Evolutionary conservation across 2,113 vertebrate genomes (phyloP), one percentile per base, ranked within the genome.

Genomic region (Rhagologus leucostigma): DNA sequence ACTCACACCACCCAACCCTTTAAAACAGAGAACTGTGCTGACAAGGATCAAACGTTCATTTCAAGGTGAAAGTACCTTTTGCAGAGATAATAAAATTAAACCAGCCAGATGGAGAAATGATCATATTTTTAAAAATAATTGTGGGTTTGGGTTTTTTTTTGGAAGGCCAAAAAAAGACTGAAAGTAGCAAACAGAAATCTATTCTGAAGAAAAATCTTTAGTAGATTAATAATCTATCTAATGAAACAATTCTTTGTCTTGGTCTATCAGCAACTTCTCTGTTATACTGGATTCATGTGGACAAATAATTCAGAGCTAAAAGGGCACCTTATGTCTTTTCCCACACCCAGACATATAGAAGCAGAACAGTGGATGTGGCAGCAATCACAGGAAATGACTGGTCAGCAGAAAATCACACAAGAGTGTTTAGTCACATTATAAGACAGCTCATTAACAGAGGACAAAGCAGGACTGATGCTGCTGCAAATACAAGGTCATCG

Each of bases 371-470:
- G 56, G 37, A 63, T 92, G 67, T 78, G 65, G 67, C 77, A 93
- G 65, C 68, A 91, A 74, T 86, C 87, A 68, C 4, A 0, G 62
- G 37, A 95, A 94, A 87, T 52, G 80, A 63, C 24, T 85, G 52
- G 65, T 92, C 87, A 90, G 87, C 95, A 95, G 74, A 95, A 97
- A 93, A 91, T 86, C 70, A 69, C 67, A 65, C 75, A 75, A n/a
- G 57, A 56, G 13, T 46, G 44, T 91, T 85, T 70, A 85, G 78
- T 71, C 94, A 89, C 71, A 23, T 50, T 84, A 17, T 62, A 73
- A 93, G 95, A 74, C 75, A 96, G 74, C 60, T 97, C 89, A 93
- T 93, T 97, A 97, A 84, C 46, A 82, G 52, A 65, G 74, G 87
- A 84, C 78, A 93, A 84, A 94, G 81, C 39, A 90, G 67, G 67